phyloP scores from a whole-genome alignment of 2,888 invertebrate species.

The Leptura quadrifasciata region DNA sequence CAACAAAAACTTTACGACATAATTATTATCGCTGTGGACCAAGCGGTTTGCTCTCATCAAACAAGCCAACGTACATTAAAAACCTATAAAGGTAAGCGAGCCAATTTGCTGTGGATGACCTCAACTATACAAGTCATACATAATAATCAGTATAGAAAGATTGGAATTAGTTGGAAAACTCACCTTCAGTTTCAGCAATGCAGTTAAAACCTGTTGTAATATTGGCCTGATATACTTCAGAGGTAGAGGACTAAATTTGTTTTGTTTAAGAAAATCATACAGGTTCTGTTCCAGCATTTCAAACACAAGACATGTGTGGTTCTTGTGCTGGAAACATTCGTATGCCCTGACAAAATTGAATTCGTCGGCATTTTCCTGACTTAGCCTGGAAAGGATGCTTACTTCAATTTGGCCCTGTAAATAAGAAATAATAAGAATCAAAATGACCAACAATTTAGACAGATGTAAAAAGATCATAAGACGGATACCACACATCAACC shows the following conservation, averaged over 20 bases:
- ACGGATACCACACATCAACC: no score
- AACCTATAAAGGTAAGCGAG: no score
- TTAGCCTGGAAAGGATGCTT: conserved; percentile 92
- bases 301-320: conserved; percentile 99
- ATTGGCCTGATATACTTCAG: conserved; percentile 99
- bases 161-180: conserved; percentile 23
- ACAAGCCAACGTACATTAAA: no score
- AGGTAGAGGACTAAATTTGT: conserved; percentile 99
- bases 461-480: no score
- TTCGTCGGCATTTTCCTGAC: conserved; percentile 98
- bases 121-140: no score
- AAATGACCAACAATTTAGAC: not conserved
- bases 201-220: conserved; percentile 95
- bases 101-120: no score
- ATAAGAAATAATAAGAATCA: conserved; percentile 14
- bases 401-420: conserved; percentile 97
- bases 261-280: conserved; percentile 99
- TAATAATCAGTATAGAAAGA: no score
- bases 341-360: conserved; percentile 99
- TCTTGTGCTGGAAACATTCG: conserved; percentile 99
- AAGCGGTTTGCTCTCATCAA: no score
- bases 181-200: conserved; percentile 93
- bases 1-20: no score
- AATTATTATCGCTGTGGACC: no score
- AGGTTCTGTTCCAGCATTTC: conserved; percentile 99